Percentiles rank a stretch among this genome's conserved stretches.
These are phyloP conservation scores for Psettodes erumei DNA, from an alignment of 2,113 vertebrate species.

Conservation along the genomic window DNA sequence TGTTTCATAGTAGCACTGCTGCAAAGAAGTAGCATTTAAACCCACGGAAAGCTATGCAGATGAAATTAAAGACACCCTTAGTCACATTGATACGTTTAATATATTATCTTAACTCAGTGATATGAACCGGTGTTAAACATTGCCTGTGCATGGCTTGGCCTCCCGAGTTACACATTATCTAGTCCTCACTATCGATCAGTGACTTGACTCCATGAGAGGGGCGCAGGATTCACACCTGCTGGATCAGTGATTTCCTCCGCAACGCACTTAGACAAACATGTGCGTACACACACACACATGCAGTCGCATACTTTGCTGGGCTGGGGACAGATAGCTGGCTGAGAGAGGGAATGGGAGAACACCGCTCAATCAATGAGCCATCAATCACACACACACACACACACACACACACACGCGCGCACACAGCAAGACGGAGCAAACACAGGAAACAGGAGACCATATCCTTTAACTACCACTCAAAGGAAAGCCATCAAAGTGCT, in stretches of 20 bases:
- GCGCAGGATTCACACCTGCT: constrained; percentile 61
- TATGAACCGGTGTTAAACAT: constrained; percentile 48
- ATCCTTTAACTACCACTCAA: constrained; percentile 76
- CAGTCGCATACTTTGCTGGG: constrained; percentile 28
- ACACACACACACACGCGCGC: constrained; percentile 37
- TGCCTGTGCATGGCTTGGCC: neutral
- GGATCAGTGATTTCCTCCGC: constrained; percentile 60
- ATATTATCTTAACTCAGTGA: constrained; percentile 32
- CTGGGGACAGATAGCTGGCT: constrained; percentile 64
- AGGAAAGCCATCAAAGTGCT: constrained; percentile 75
- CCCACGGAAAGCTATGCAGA: constrained; percentile 11
- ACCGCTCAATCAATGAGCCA: constrained; percentile 74
- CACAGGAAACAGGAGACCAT: constrained; percentile 73
- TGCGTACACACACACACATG: constrained; percentile 22
- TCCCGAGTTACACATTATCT: constrained; percentile 50
- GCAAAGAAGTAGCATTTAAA: constrained; percentile 21
- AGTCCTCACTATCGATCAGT: constrained; percentile 14
- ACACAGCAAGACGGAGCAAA: constrained; percentile 64
- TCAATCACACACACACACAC: constrained; percentile 63
- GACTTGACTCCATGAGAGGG: constrained; percentile 13
- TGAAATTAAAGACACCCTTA: constrained; percentile 20
- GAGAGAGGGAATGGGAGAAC: constrained; percentile 58
- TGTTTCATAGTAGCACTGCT: constrained; percentile 40
- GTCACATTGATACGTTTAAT: constrained; percentile 11
- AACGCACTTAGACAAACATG: constrained; percentile 63